Percentiles rank a stretch among this genome's conserved stretches.
phyloP scores from a whole-genome alignment of 1,140 invertebrate genomes.

The Rhopalosiphum padi region DNA sequence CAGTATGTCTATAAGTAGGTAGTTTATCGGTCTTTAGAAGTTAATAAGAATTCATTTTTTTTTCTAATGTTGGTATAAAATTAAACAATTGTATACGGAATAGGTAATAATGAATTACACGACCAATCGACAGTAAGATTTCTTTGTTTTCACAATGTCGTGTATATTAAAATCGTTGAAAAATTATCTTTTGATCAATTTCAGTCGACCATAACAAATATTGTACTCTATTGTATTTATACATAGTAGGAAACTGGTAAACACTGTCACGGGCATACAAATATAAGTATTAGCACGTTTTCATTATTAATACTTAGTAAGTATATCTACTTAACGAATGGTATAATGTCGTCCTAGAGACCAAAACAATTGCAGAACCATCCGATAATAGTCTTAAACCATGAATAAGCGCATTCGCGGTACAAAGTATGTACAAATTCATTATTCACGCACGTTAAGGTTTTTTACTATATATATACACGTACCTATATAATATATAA shows the following conservation, averaged over 20 bases:
- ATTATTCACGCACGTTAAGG: not conserved
- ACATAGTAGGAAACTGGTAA: not conserved
- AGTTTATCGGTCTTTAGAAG: not conserved
- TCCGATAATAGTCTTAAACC: not conserved
- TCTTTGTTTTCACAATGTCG: not conserved
- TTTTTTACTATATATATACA: not conserved
- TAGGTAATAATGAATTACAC: not conserved
- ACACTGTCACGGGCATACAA: not conserved
- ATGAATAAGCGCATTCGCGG: not conserved
- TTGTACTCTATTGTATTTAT: not conserved
- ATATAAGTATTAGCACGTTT: not conserved
- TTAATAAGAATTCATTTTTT: not conserved
- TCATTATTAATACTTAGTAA: not conserved
- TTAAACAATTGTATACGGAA: not conserved
- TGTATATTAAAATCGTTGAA: not conserved
- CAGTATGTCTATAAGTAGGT: not conserved
- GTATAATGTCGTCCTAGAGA: not conserved
- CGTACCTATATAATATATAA: not conserved
- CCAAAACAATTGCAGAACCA: not conserved
- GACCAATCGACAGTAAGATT: not conserved
- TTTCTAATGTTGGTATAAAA: not conserved
- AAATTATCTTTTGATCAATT: not conserved
- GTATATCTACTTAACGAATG: not conserved
- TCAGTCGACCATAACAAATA: not conserved
- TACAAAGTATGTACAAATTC: not conserved